Conservation (phyloP, 2,888 invertebrate genomes). For the Thymelicus lineola region DNA sequence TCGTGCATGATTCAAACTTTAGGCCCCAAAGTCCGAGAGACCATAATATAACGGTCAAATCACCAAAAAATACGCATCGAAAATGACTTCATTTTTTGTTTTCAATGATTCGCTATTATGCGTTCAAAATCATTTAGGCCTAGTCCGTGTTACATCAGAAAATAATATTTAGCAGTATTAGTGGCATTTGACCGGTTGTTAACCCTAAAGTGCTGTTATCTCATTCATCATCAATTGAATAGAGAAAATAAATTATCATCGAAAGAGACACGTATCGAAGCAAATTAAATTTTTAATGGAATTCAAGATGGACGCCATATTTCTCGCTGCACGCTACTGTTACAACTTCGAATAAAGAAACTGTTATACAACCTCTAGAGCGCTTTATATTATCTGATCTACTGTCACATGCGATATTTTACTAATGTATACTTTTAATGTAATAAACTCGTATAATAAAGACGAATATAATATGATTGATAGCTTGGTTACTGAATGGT, state of each 20-base stretch:
- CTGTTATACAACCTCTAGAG: neutral
- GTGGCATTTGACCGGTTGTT: neutral
- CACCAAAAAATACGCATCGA: too few species aligned
- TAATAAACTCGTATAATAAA: too few species aligned
- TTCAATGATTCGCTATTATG: too few species aligned
- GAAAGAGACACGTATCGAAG: conserved; percentile 11
- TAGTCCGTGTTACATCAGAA: too few species aligned
- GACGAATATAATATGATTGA: too few species aligned
- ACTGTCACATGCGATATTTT: neutral
- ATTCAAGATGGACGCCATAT: conserved; percentile 13
- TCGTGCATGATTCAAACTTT: too few species aligned
- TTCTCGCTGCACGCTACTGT: conserved; percentile 1
- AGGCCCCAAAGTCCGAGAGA: too few species aligned
- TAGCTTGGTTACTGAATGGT: too few species aligned
- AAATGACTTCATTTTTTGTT: too few species aligned
- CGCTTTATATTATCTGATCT: neutral
- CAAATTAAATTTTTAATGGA: conserved; percentile 21
- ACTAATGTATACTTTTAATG: neutral
- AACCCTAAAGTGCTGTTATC: neutral
- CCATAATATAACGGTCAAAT: too few species aligned
- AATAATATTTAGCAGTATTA: too few species aligned
- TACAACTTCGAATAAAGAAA: neutral
- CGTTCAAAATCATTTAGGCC: too few species aligned
- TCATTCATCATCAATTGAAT: conserved; percentile 6
- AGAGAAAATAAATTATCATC: conserved; percentile 2